These are phyloP conservation scores for Oscheius sp. DNA, from an alignment of 2,888 invertebrate genomes.

Conservation along the genomic window DNA sequence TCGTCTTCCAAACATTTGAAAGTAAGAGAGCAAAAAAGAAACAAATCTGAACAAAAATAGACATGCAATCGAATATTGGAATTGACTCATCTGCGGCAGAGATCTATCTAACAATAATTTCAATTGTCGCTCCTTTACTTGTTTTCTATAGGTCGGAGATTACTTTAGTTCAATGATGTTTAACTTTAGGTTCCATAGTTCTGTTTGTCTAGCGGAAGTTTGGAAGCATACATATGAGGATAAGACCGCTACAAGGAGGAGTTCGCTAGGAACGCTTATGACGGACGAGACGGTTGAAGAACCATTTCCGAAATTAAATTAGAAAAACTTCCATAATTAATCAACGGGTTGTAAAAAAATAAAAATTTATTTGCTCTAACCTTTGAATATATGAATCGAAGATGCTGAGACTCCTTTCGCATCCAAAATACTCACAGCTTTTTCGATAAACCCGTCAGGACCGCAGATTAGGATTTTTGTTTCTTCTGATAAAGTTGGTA, in stretches of 20 bases:
- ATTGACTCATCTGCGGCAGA: constrained; percentile 41
- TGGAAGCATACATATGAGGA: constrained; percentile 54
- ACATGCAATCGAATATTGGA: constrained; percentile 63
- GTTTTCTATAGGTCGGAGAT: constrained; percentile 62
- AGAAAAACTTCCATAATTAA: too few species aligned
- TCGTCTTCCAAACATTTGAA: constrained; percentile 50
- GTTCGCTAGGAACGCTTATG: background rate
- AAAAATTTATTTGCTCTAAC: too few species aligned
- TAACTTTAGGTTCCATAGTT: constrained; percentile 51
- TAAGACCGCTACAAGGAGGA: background rate
- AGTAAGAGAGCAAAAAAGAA: constrained; percentile 21
- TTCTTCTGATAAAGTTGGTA: background rate
- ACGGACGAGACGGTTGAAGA: background rate
- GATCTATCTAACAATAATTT: constrained; percentile 59
- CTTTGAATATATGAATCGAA: constrained; percentile 4
- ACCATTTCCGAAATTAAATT: background rate
- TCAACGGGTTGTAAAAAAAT: too few species aligned
- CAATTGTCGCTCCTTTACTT: constrained; percentile 64
- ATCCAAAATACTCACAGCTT: background rate
- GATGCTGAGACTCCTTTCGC: background rate
- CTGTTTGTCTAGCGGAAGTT: constrained; percentile 58
- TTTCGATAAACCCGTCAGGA: constrained; percentile 28
- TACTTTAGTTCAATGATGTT: background rate
- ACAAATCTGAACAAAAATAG: constrained; percentile 29
- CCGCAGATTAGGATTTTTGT: constrained; percentile 23